A percentile compares a stretch with the other conserved stretches of the same genome.
phyloP scores from a whole-genome alignment of 2,888 invertebrate species.

The Volucella zonaria region DNA sequence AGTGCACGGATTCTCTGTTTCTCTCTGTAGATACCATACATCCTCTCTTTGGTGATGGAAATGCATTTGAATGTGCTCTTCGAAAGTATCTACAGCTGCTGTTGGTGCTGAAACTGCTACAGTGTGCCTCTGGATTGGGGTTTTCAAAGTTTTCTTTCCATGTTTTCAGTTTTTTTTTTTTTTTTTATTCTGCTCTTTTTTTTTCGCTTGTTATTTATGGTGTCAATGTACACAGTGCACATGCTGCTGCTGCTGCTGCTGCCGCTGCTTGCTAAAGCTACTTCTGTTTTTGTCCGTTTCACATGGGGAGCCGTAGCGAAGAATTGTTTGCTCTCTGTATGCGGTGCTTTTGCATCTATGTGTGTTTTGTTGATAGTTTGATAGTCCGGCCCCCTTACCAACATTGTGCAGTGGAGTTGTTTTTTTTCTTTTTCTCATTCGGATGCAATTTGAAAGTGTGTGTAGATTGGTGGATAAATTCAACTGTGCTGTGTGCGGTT shows the following conservation, averaged over 20 bases:
- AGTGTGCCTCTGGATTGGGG: slow-evolving; percentile 53
- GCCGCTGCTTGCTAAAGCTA: slow-evolving; percentile 36
- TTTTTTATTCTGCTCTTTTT: neutral
- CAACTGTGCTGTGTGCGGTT: slow-evolving; percentile 60
- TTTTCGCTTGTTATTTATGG: slow-evolving; percentile 56
- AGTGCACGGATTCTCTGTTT: slow-evolving; percentile 5
- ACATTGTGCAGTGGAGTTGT: slow-evolving; percentile 58
- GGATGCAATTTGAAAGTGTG: slow-evolving; percentile 59
- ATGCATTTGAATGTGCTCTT: slow-evolving; percentile 44
- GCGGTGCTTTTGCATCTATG: slow-evolving; percentile 53
- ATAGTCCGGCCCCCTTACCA: slow-evolving; percentile 74
- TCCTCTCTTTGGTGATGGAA: slow-evolving; percentile 37
- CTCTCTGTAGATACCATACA: neutral
- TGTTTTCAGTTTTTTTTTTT: slow-evolving; percentile 20
- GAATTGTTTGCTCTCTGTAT: slow-evolving; percentile 48
- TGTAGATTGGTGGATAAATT: slow-evolving; percentile 61
- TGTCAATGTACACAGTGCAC: slow-evolving; percentile 63
- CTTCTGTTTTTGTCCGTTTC: slow-evolving; percentile 66
- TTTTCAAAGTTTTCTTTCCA: slow-evolving; percentile 32
- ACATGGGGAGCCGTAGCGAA: slow-evolving; percentile 37
- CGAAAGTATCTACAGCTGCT: slow-evolving; percentile 37
- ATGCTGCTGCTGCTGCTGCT: slow-evolving; percentile 40
- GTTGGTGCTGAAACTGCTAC: neutral
- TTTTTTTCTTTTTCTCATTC: slow-evolving; percentile 38
- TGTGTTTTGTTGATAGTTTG: slow-evolving; percentile 72